Conservation (phyloP, 1,140 invertebrate species). For the Parapsyche elsis region DNA sequence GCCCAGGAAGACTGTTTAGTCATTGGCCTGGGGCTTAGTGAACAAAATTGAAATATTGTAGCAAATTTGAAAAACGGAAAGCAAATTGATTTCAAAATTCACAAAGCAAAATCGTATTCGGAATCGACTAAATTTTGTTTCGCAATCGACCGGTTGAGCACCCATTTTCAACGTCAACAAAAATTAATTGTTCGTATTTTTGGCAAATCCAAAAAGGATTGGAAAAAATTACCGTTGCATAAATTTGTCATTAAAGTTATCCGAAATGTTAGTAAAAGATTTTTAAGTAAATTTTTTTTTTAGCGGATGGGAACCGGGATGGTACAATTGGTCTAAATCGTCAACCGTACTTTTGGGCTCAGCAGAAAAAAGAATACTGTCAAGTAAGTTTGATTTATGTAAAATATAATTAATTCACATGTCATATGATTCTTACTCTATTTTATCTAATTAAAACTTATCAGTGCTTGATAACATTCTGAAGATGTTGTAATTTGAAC, state of each 20-base stretch:
- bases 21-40: no score
- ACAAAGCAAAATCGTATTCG: no score
- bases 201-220: no score
- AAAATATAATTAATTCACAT: neutral
- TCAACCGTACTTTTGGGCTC: constrained; percentile 81
- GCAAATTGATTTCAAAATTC: neutral
- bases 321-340: constrained; percentile 84
- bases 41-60: no score
- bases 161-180: neutral
- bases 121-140: no score
- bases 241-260: neutral
- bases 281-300: neutral
- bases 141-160: no score
- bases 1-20: no score
- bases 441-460: no score
- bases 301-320: constrained; percentile 57
- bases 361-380: constrained; percentile 86
- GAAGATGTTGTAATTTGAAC: neutral
- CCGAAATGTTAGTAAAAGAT: neutral
- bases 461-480: neutral
- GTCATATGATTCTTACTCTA: no score
- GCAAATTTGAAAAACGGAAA: no score
- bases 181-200: neutral
- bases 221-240: neutral
- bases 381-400: constrained; percentile 72